phyloP scores from a whole-genome alignment of 2,113 vertebrate genomes.

The Periophthalmus modestus region DNA sequence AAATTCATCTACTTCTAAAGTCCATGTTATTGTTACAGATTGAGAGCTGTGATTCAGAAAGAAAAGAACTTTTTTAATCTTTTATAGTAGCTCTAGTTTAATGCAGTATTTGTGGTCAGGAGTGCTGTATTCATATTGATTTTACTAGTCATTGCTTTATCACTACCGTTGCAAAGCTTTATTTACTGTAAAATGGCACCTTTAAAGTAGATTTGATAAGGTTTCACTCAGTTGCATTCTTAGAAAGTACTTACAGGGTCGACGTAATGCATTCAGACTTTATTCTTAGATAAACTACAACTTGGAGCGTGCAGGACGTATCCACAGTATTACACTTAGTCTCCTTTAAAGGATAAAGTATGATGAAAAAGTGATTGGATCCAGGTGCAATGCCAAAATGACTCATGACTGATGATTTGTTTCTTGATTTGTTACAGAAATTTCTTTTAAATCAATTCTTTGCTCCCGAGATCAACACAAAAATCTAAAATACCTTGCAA shows the following conservation, averaged over 20 bases:
- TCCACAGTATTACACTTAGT: background rate
- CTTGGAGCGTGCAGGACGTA: background rate
- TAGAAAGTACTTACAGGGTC: background rate
- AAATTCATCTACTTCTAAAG: background rate
- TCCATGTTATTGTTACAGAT: background rate
- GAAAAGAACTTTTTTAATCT: background rate
- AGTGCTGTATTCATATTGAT: background rate
- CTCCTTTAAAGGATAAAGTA: background rate
- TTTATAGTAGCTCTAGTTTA: background rate
- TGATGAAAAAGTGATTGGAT: background rate
- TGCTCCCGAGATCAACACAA: background rate
- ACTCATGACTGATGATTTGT: background rate
- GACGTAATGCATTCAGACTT: background rate
- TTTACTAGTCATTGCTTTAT: background rate
- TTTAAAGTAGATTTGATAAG: background rate
- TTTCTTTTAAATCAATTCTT: background rate
- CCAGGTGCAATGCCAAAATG: background rate
- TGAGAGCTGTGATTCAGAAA: background rate
- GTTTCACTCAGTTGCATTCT: background rate
- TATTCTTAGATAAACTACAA: background rate
- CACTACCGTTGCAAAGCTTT: background rate
- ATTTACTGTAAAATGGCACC: background rate
- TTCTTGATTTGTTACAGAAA: background rate
- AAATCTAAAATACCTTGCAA: no score
- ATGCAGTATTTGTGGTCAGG: background rate